These are phyloP conservation scores for Melinopterus prodromus DNA, from an alignment of 2,888 invertebrate species.

Conservation along the genomic window DNA sequence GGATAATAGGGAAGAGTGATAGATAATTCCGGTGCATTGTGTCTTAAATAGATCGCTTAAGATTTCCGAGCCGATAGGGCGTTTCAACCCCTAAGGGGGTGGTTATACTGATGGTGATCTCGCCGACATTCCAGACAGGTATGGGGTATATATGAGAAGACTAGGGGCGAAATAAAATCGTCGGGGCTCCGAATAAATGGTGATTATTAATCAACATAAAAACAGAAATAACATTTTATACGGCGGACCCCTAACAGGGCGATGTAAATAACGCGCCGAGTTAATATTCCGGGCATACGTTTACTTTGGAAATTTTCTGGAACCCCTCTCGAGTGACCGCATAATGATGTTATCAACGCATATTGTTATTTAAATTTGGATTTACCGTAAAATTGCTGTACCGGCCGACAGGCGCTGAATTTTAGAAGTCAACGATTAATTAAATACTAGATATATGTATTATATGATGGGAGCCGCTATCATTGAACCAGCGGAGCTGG, in stretches of 20 bases:
- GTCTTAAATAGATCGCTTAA: neutral
- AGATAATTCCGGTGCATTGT: neutral
- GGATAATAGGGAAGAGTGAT: neutral
- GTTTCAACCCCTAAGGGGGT: neutral
- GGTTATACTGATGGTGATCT: neutral
- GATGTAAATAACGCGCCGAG: neutral
- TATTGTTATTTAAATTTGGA: neutral
- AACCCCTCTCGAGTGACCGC: neutral
- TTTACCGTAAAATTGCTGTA: neutral
- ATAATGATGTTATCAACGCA: conserved; percentile 4
- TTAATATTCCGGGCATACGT: neutral
- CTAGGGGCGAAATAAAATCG: neutral
- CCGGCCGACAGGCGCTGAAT: neutral
- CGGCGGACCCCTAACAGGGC: neutral
- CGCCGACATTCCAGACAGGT: neutral
- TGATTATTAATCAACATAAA: conserved; percentile 25
- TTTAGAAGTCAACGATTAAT: neutral
- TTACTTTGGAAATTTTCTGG: neutral
- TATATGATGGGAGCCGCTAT: no score
- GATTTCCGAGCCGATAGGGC: neutral
- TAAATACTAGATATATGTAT: neutral
- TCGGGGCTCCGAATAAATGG: conserved; percentile 5
- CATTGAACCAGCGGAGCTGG: no score
- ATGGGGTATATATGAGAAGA: neutral
- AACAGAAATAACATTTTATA: conserved; percentile 13